Evolutionary conservation across 2,113 vertebrate species (phyloP).

Genomic region (Puffinus mauretanicus): DNA sequence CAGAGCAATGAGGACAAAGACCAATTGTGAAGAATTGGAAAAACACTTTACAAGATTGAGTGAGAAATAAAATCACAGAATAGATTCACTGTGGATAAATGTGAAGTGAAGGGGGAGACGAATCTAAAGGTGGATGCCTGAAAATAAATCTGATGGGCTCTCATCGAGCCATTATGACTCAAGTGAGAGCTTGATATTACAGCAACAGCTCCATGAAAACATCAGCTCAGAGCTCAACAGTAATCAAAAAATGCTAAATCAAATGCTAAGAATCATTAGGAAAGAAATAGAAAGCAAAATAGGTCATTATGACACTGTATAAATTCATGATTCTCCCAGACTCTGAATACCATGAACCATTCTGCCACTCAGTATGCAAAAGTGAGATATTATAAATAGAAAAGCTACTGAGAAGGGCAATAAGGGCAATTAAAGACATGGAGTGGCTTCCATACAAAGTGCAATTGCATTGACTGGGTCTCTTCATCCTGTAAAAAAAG

Average conservation of each 20-base stretch:
- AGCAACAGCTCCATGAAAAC: not conserved
- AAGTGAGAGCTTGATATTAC: not conserved
- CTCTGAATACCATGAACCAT: not conserved
- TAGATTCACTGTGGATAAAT: not conserved
- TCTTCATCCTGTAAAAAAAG: not conserved
- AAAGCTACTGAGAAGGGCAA: not conserved
- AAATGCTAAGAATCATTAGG: constrained; percentile 6
- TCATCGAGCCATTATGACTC: not conserved
- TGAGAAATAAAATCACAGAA: not conserved
- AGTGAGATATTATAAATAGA: not conserved
- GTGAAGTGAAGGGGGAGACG: not conserved
- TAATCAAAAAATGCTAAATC: not conserved
- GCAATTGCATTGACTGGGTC: not conserved
- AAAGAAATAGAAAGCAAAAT: constrained; percentile 7
- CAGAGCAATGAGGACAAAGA: not conserved
- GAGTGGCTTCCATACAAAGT: not conserved
- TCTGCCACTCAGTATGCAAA: not conserved
- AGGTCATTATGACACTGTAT: not conserved
- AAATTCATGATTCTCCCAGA: not conserved
- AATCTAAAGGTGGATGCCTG: not conserved
- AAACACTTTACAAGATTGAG: not conserved
- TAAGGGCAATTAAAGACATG: not conserved
- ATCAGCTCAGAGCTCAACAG: not conserved
- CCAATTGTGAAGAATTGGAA: not conserved
- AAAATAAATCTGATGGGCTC: not conserved